A percentile compares a stretch with the other conserved stretches of the same genome.
These are phyloP conservation scores for Chelonia mydas DNA, from an alignment of 2,797 vertebrate species.

Conservation along the genomic window DNA sequence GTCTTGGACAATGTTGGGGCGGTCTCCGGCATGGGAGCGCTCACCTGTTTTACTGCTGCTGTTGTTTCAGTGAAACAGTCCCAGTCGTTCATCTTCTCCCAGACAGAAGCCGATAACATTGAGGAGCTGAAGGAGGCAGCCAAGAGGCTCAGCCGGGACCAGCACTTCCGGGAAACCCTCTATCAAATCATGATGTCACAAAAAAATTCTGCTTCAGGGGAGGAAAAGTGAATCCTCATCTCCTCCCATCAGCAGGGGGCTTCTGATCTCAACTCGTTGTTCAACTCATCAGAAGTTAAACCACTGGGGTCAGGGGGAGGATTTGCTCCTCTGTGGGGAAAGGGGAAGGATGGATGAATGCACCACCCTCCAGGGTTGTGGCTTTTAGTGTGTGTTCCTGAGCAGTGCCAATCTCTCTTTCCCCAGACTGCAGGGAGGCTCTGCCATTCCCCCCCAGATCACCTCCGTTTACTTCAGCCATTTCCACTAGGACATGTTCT, in stretches of 20 bases:
- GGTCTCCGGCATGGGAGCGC: background rate
- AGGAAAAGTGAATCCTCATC: conserved; percentile 52
- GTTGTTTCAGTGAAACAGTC: conserved; percentile 91
- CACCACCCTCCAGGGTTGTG: background rate
- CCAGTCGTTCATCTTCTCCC: conserved; percentile 87
- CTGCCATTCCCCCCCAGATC: background rate
- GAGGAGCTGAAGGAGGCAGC: conserved; percentile 92
- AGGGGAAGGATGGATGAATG: background rate
- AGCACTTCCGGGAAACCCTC: conserved; percentile 89
- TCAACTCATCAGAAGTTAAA: background rate
- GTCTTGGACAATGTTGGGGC: background rate
- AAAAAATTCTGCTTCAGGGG: conserved; percentile 66
- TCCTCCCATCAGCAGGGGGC: background rate
- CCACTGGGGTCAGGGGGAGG: background rate
- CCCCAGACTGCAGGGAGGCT: background rate
- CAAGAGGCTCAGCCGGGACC: conserved; percentile 87
- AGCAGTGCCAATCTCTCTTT: background rate
- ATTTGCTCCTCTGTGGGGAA: background rate
- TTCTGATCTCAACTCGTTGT: conserved; percentile 12
- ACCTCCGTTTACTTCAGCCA: conserved; percentile 30
- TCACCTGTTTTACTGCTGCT: conserved; percentile 33
- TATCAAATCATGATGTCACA: conserved; percentile 87
- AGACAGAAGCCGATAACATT: conserved; percentile 81
- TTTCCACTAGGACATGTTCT: background rate
- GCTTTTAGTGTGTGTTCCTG: conserved; percentile 39